phyloP scores from a whole-genome alignment of 2,888 invertebrate genomes.

The Phoenoteleia sp. region DNA sequence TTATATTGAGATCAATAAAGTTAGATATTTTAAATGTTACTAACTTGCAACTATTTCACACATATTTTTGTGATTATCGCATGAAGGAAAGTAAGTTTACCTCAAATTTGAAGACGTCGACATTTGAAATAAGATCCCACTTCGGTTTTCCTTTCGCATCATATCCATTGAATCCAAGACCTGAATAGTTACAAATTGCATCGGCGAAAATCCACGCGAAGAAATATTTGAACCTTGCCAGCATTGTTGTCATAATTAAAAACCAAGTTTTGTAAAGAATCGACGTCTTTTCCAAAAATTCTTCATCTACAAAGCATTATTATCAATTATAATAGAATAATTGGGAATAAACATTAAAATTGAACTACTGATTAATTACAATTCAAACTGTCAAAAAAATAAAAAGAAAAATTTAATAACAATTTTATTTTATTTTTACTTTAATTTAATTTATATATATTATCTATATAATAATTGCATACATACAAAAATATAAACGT shows the following conservation, averaged over 20 bases:
- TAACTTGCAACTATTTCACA: too few species aligned
- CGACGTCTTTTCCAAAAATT: constrained; percentile 89
- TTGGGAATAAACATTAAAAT: too few species aligned
- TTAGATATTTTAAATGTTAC: too few species aligned
- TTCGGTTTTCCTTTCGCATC: constrained; percentile 91
- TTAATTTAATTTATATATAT: too few species aligned
- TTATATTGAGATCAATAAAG: too few species aligned
- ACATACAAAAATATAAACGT: too few species aligned
- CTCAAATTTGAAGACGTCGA: constrained; percentile 96
- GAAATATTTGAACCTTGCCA: constrained; percentile 97
- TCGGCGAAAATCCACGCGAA: constrained; percentile 99
- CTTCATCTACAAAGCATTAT: constrained; percentile 88
- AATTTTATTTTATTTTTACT: too few species aligned
- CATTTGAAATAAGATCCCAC: constrained; percentile 98
- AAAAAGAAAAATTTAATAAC: background rate
- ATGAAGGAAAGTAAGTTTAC: too few species aligned
- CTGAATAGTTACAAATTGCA: constrained; percentile 97
- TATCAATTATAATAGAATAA: constrained; percentile 22
- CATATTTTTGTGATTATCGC: too few species aligned
- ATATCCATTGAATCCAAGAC: constrained; percentile 95
- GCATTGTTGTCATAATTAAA: constrained; percentile 91
- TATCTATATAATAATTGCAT: too few species aligned
- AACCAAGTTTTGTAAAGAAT: constrained; percentile 91
- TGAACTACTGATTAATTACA: too few species aligned
- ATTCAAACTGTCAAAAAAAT: too few species aligned